Evolutionary conservation across 2,113 vertebrate species (phyloP).

Genomic region (Agapornis roseicollis): DNA sequence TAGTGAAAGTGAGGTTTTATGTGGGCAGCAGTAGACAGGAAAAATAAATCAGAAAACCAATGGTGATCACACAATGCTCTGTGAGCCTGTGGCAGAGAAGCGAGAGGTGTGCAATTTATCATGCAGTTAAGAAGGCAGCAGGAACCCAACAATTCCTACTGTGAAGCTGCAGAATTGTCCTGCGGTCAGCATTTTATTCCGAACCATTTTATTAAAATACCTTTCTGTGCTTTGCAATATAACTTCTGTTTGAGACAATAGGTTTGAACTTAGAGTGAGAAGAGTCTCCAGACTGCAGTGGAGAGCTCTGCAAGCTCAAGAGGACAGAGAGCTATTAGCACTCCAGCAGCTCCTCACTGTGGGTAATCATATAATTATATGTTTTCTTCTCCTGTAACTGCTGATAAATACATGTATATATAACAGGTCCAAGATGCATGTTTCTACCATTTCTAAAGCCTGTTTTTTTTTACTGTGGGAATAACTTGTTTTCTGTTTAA

Average conservation of each 20-base stretch:
- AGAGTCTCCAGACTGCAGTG: neutral
- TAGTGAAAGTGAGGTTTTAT: neutral
- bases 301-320: neutral
- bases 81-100: neutral
- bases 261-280: neutral
- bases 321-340: neutral
- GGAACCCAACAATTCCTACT: neutral
- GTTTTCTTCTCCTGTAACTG: neutral
- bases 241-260: neutral
- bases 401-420: neutral
- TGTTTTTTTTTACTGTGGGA: neutral
- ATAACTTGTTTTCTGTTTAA: slow-evolving; percentile 26
- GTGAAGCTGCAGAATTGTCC: slow-evolving; percentile 20
- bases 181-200: slow-evolving; percentile 37
- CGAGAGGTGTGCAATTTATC: slow-evolving; percentile 41
- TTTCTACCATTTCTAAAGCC: neutral
- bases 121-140: slow-evolving; percentile 8
- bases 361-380: slow-evolving; percentile 1
- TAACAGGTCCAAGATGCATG: neutral
- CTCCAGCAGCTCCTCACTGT: slow-evolving; percentile 12
- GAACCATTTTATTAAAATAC: slow-evolving; percentile 6
- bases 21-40: neutral
- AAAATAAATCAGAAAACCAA: slow-evolving; percentile 33
- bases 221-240: neutral
- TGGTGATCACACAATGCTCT: neutral